These are phyloP conservation scores for Pantherophis guttatus DNA, from an alignment of 2,113 vertebrate species.

Conservation along the genomic window DNA sequence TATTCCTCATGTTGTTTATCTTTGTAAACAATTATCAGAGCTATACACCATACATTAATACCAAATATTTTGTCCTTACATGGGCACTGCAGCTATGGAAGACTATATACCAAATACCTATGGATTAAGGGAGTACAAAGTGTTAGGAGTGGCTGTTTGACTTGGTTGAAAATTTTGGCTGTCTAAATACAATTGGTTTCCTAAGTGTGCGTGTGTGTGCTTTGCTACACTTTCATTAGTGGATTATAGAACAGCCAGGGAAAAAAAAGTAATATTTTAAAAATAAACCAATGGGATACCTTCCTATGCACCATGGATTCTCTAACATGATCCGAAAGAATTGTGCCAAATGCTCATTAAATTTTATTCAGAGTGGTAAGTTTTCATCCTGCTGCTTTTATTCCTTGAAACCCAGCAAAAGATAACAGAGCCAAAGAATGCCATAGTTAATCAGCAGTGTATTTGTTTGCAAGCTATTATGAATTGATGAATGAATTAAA, in stretches of 20 bases:
- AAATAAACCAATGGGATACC: neutral
- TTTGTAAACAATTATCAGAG: neutral
- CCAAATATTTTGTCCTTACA: neutral
- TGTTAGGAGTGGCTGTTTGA: too few relatives aligned
- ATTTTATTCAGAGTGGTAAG: neutral
- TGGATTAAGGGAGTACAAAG: too few relatives aligned
- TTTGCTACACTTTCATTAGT: neutral
- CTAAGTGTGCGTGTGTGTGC: neutral
- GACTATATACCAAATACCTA: too few relatives aligned
- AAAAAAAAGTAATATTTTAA: neutral
- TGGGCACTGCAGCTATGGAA: too few relatives aligned
- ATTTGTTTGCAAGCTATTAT: constrained; percentile 25
- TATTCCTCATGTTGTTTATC: neutral
- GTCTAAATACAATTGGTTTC: neutral
- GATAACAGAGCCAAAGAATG: neutral
- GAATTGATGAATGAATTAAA: constrained; percentile 25
- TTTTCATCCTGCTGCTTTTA: constrained; percentile 9
- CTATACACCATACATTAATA: neutral
- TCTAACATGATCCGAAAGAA: neutral
- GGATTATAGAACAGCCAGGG: neutral
- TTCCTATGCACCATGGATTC: neutral
- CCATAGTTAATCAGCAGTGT: constrained; percentile 26
- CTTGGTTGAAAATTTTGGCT: too few relatives aligned
- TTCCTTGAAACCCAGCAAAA: constrained; percentile 27
- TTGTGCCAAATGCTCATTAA: constrained; percentile 19